phyloP scores from a whole-genome alignment of 2,797 vertebrate species.

The Coregonus suidteri region DNA sequence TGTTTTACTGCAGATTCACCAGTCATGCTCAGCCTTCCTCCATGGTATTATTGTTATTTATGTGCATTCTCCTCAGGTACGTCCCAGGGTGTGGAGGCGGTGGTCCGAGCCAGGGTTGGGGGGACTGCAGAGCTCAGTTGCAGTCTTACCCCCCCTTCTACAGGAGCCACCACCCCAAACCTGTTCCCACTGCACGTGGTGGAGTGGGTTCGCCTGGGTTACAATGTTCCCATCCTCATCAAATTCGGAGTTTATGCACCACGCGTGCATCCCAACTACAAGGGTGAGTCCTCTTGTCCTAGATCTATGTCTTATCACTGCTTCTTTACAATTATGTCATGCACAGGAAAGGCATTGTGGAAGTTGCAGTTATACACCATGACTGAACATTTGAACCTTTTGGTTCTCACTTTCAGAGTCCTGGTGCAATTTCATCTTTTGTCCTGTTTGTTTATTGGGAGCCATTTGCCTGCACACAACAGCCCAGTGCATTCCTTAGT shows the following conservation, averaged over 20 bases:
- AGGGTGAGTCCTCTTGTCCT: conserved; percentile 75
- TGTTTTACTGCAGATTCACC: conserved; percentile 1
- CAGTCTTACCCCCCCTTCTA: conserved; percentile 70
- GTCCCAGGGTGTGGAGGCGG: conserved; percentile 64
- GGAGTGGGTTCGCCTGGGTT: conserved; percentile 95
- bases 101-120: conserved; percentile 84
- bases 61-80: conserved; percentile 64
- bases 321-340: neutral
- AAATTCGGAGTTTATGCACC: conserved; percentile 94
- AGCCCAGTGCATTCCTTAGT: neutral
- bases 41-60: neutral
- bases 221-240: conserved; percentile 93
- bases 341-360: neutral
- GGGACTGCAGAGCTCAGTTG: conserved; percentile 85
- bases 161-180: conserved; percentile 67
- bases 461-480: conserved; percentile 20
- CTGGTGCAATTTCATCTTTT: conserved; percentile 12
- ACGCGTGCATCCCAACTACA: conserved; percentile 90
- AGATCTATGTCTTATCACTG: conserved; percentile 16
- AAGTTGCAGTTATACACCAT: conserved; percentile 18
- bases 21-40: neutral
- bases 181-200: conserved; percentile 90
- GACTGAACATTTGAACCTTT: neutral
- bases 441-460: conserved; percentile 11
- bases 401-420: conserved; percentile 13